phyloP scores from a whole-genome alignment of 1,140 invertebrate species.

The Pemphigus obesinymphae region DNA sequence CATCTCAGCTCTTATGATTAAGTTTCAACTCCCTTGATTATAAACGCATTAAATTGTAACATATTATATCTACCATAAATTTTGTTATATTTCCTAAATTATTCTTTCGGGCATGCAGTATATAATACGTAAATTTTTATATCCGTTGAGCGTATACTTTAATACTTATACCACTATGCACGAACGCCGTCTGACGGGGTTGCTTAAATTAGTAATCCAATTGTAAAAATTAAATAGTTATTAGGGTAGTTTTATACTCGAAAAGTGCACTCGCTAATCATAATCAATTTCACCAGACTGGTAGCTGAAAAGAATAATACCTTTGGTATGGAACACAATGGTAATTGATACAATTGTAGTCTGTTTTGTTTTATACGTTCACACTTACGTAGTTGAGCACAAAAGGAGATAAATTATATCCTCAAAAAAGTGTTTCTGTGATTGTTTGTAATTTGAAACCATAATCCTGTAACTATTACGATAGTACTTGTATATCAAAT shows the following conservation, averaged over 20 bases:
- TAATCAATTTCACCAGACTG: background rate
- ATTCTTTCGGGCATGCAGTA: no score
- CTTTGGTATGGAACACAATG: background rate
- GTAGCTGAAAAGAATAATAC: background rate
- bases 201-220: no score
- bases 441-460: background rate
- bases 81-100: no score
- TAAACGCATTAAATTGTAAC: no score
- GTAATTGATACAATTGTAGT: background rate
- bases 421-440: background rate
- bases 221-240: no score
- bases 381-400: background rate
- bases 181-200: no score
- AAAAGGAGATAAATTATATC: background rate
- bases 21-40: no score
- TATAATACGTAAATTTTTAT: background rate
- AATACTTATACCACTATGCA: no score
- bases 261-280: background rate
- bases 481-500: no score
- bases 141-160: background rate
- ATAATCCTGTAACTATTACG: background rate
- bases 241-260: conserved; percentile 1
- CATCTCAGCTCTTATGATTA: no score
- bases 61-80: no score
- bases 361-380: background rate